These are phyloP conservation scores for Drosophila rhopaloa DNA, from an alignment of 1,140 invertebrate genomes.

Conservation along the genomic window DNA sequence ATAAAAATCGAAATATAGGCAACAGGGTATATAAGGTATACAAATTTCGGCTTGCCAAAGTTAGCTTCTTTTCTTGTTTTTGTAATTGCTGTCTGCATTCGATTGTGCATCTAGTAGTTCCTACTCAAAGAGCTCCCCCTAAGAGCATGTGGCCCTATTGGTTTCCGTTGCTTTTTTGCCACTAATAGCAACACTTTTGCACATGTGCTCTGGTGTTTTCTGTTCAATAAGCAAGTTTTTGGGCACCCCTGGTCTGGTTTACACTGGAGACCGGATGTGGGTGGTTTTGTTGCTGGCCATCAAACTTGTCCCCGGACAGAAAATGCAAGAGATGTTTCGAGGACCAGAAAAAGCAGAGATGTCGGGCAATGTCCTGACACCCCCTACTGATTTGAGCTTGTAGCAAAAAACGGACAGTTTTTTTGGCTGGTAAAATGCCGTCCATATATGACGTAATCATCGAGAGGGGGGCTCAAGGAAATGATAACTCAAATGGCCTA, in stretches of 20 bases:
- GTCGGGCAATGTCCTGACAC: slow-evolving; percentile 2
- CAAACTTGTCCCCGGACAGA: slow-evolving; percentile 1
- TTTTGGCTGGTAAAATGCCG: no score
- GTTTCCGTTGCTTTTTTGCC: slow-evolving; percentile 14
- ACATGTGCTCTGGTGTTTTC: slow-evolving; percentile 13
- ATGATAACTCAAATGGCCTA: neutral
- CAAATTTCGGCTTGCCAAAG: no score
- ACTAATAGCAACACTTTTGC: slow-evolving; percentile 10
- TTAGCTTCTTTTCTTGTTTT: neutral
- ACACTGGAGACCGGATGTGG: slow-evolving; percentile 46
- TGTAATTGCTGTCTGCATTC: slow-evolving; percentile 4
- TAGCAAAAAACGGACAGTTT: slow-evolving; percentile 4
- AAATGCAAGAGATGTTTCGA: neutral
- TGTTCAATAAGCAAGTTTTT: slow-evolving; percentile 17
- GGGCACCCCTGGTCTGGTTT: slow-evolving; percentile 16
- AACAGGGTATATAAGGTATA: no score
- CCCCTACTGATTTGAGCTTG: neutral
- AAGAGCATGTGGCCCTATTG: slow-evolving; percentile 1
- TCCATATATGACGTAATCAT: neutral
- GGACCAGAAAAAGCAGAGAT: neutral
- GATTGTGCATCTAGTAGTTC: slow-evolving; percentile 1
- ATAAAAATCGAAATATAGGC: no score
- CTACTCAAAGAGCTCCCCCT: neutral
- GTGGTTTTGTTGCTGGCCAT: slow-evolving; percentile 1
- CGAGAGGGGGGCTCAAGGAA: neutral